Base-by-base conservation (phyloP, 2,888 invertebrate species). In the Diaprepes abbreviatus region DNA sequence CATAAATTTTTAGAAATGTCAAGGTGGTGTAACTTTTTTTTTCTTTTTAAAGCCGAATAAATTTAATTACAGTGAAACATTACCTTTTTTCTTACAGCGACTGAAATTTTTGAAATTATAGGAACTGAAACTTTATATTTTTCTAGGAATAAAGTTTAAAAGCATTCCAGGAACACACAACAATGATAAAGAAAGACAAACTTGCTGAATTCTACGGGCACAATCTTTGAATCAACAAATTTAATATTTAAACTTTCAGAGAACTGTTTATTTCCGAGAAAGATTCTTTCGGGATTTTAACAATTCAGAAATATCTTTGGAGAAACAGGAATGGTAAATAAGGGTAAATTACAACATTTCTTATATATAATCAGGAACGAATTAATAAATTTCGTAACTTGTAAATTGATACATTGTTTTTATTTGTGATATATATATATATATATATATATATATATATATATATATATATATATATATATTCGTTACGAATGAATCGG, bases 171-270 rank as follows among this genome's bases (percentile, higher is more conserved):
- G 43, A 43, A 21, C 10, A 21, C 7, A 21, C 19, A 19, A n/a
- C 19, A 10, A 6, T 33, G 33, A 43, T 43, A 36, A 14, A 21
- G 19, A 43, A 43, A 43, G 43, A 43, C 43, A 43, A 43, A 21
- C 43, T 43, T 43, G 43, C 43, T 10, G n/a, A 21, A 43, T 43
- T 58, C 57, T 40, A 58, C 28, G 19, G 31, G 40, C 24, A 31
- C 14, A 38, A 52, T 63, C 24, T 58, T 38, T 16, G 63, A 63
- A 63, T 38, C 63, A 28, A 38, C 63, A 52, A 52, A 50, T 63
- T 38, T 52, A 38, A 36, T 52, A 62, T 62, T 52, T 50, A 52
- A 62, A 52, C 62, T 52, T 50, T 36, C n/a, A 31, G 17, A 12
- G 24, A 59, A 59, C 5, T 36, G 10, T 10, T 19, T 21, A 10